Evolutionary conservation across 2,888 invertebrate species (phyloP).

Genomic region (Tineola bisselliella): DNA sequence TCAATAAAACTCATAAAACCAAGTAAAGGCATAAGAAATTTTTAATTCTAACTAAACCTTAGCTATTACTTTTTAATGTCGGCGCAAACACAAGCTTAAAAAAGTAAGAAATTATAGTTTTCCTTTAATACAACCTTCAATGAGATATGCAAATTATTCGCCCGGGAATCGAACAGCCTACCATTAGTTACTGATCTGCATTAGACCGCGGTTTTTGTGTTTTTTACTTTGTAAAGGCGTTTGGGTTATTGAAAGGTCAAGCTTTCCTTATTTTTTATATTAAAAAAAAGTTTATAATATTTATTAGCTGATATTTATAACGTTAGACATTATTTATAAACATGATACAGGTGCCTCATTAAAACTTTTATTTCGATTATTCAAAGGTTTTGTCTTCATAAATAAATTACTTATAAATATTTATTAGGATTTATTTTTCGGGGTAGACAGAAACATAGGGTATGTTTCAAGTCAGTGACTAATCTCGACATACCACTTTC

Average conservation of each 20-base stretch:
- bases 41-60: constrained; percentile 27
- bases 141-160: constrained; percentile 56
- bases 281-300: no score
- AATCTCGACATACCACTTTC: no score
- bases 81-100: not conserved
- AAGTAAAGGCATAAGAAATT: constrained; percentile 40
- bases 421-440: no score
- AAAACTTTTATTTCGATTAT: no score
- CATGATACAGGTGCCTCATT: no score
- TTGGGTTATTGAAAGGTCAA: constrained; percentile 1
- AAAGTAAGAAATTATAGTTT: constrained; percentile 12
- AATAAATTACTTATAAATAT: no score
- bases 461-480: no score
- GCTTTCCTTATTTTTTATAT: not conserved
- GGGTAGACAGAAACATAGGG: no score
- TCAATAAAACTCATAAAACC: not conserved
- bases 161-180: constrained; percentile 34
- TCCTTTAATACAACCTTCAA: constrained; percentile 39
- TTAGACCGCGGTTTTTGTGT: constrained; percentile 24
- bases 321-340: no score
- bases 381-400: no score
- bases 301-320: no score
- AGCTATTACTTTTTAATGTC: not conserved
- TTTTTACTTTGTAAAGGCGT: not conserved
- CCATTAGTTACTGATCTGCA: constrained; percentile 39